Percentiles rank a stretch among this genome's conserved stretches.
Conservation (phyloP, 1,140 invertebrate genomes). For the Drosophila pectinifera region DNA sequence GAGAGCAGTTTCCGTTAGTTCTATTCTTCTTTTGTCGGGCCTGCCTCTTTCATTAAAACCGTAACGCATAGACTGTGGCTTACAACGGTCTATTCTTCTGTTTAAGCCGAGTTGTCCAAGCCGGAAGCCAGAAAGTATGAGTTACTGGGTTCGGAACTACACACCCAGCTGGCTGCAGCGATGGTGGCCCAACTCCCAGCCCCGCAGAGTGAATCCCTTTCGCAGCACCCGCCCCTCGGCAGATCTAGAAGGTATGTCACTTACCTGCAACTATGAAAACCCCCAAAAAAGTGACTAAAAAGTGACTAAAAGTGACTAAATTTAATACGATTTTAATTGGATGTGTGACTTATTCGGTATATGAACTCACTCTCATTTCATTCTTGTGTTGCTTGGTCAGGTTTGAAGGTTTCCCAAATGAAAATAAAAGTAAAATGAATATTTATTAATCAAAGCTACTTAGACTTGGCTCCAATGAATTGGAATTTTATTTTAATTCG, state of each 20-base stretch:
- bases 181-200: slow-evolving; percentile 59
- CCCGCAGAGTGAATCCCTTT: slow-evolving; percentile 68
- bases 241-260: slow-evolving; percentile 62
- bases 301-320: background rate
- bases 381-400: slow-evolving; percentile 1
- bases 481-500: slow-evolving; percentile 10
- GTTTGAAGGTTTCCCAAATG: background rate
- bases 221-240: slow-evolving; percentile 69
- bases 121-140: slow-evolving; percentile 52
- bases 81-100: slow-evolving; percentile 4
- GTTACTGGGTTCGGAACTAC: slow-evolving; percentile 74
- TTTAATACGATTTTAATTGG: slow-evolving; percentile 21
- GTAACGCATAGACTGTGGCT: slow-evolving; percentile 40
- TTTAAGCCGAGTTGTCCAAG: slow-evolving; percentile 13
- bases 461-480: slow-evolving; percentile 1
- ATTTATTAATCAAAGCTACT: slow-evolving; percentile 12
- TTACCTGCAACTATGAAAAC: no score
- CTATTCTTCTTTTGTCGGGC: slow-evolving; percentile 16
- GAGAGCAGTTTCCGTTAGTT: slow-evolving; percentile 63
- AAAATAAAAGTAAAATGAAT: slow-evolving; percentile 12
- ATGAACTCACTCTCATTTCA: slow-evolving; percentile 45
- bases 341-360: slow-evolving; percentile 20
- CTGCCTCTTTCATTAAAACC: slow-evolving; percentile 12
- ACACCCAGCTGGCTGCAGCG: slow-evolving; percentile 74
- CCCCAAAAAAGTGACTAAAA: no score